Percentiles rank a stretch among this genome's conserved stretches.
These are phyloP conservation scores for Xenopus petersii DNA, from an alignment of 2,797 vertebrate species.

Conservation along the genomic window DNA sequence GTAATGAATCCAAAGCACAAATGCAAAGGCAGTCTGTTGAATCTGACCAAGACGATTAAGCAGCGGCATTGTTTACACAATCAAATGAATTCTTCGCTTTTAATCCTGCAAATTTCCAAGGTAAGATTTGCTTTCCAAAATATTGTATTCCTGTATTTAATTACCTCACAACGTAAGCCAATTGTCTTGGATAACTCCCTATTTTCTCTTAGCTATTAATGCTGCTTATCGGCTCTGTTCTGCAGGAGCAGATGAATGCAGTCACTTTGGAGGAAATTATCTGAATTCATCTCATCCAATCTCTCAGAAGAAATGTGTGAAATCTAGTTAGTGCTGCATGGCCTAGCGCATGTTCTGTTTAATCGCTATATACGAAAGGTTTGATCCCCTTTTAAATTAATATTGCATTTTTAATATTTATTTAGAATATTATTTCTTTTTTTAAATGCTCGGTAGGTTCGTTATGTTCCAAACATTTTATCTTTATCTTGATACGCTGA, in stretches of 20 bases:
- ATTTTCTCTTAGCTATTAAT: constrained; percentile 35
- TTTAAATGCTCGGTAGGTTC: too few relatives aligned
- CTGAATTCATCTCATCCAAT: constrained; percentile 27
- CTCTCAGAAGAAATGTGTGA: constrained; percentile 35
- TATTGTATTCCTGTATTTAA: constrained; percentile 26
- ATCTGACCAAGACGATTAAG: constrained; percentile 57
- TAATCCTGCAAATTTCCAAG: constrained; percentile 55
- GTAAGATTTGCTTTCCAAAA: constrained; percentile 51
- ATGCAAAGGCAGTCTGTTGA: constrained; percentile 45
- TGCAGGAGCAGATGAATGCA: constrained; percentile 27
- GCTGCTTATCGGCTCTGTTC: constrained; percentile 33
- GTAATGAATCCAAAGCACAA: constrained; percentile 51
- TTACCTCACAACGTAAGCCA: constrained; percentile 41
- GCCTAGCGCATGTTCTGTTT: too few relatives aligned
- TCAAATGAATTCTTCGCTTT: constrained; percentile 53
- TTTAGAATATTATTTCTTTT: too few relatives aligned
- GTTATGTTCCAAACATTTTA: too few relatives aligned
- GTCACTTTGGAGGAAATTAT: constrained; percentile 33
- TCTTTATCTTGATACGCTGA: too few relatives aligned
- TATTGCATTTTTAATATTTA: too few relatives aligned
- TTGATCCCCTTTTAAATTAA: too few relatives aligned
- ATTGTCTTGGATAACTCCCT: constrained; percentile 19
- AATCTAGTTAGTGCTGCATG: constrained; percentile 32
- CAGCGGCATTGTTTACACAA: constrained; percentile 53
- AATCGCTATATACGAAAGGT: too few relatives aligned